A percentile compares a stretch with the other conserved stretches of the same genome.
Evolutionary conservation across 2,888 invertebrate species (phyloP).

Genomic region (Agriotes lineatus): DNA sequence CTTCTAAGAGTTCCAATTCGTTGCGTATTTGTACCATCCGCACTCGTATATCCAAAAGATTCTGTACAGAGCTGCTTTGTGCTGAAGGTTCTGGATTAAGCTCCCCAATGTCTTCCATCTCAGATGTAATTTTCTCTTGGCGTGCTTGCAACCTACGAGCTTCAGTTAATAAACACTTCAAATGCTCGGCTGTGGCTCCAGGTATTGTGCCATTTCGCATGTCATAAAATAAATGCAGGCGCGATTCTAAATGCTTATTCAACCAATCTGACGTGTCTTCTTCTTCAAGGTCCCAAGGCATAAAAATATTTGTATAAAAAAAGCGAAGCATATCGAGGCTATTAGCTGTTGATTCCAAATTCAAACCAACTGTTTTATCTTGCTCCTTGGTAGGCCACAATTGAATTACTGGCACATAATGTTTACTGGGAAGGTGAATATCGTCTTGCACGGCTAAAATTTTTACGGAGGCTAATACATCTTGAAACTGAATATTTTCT

Average conservation of each 20-base stretch:
- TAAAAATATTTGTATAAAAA: slow-evolving; percentile 75
- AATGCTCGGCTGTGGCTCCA: slow-evolving; percentile 67
- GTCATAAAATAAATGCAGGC: slow-evolving; percentile 72
- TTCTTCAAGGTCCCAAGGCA: slow-evolving; percentile 80
- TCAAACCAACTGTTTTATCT: slow-evolving; percentile 69
- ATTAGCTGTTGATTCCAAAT: slow-evolving; percentile 73
- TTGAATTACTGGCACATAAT: slow-evolving; percentile 73
- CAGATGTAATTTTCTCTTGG: slow-evolving; percentile 65
- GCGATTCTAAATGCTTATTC: slow-evolving; percentile 68
- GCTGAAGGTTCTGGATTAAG: slow-evolving; percentile 58
- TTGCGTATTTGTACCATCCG: slow-evolving; percentile 70
- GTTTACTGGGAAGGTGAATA: slow-evolving; percentile 71
- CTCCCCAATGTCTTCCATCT: slow-evolving; percentile 61
- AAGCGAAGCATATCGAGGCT: slow-evolving; percentile 76
- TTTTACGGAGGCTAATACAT: slow-evolving; percentile 71
- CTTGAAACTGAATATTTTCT: slow-evolving; percentile 70
- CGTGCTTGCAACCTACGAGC: slow-evolving; percentile 69
- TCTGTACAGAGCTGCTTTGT: slow-evolving; percentile 61
- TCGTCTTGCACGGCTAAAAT: slow-evolving; percentile 76
- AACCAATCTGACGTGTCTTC: slow-evolving; percentile 73
- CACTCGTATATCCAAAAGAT: slow-evolving; percentile 70
- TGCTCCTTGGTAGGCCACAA: slow-evolving; percentile 77
- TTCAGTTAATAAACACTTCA: slow-evolving; percentile 69
- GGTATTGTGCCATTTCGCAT: slow-evolving; percentile 69
- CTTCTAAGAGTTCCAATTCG: slow-evolving; percentile 72